Conservation (phyloP, 2,797 vertebrate species). For the Tarsius wallacei region DNA sequence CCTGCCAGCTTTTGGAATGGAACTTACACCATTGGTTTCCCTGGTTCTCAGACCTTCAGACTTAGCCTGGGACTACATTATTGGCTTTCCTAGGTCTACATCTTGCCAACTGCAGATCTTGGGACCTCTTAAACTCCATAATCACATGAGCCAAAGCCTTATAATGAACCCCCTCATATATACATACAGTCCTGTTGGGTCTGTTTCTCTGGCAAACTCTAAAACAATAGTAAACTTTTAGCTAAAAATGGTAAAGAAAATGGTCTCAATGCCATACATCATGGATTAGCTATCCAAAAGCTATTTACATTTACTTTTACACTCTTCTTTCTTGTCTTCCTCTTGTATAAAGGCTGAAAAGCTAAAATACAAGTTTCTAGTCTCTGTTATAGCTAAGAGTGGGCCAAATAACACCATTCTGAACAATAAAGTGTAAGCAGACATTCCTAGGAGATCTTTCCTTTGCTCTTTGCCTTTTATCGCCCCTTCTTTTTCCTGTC, state of each 20-base stretch:
- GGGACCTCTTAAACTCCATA: background rate
- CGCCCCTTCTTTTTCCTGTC: background rate
- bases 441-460: background rate
- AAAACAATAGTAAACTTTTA: background rate
- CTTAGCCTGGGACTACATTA: background rate
- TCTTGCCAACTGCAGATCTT: background rate
- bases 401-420: background rate
- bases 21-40: background rate
- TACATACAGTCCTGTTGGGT: background rate
- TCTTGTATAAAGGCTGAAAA: background rate
- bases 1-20: background rate
- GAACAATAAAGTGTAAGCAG: background rate
- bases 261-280: background rate
- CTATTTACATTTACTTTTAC: background rate
- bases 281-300: background rate
- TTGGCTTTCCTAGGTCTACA: background rate
- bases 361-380: background rate
- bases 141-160: background rate
- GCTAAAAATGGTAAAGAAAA: background rate
- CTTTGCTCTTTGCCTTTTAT: background rate
- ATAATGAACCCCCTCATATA: background rate
- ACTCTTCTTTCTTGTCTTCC: background rate
- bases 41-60: background rate
- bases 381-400: background rate
- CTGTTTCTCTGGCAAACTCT: background rate